phyloP scores from a whole-genome alignment of 2,888 invertebrate genomes.

The Cephus runcator region DNA sequence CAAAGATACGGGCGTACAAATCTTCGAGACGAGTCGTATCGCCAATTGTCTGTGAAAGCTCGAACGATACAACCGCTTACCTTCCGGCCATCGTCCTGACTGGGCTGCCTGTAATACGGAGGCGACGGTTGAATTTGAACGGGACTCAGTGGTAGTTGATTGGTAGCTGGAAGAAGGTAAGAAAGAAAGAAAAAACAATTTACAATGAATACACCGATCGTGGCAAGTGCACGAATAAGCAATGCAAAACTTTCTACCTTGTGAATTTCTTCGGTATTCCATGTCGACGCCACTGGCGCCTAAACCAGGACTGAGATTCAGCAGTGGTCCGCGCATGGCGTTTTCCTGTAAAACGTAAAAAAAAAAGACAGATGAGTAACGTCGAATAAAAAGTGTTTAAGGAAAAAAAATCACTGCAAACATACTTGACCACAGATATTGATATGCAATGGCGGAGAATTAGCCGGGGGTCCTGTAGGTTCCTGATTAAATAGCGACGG shows the following conservation, averaged over 20 bases:
- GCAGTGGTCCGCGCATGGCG: slow-evolving; percentile 61
- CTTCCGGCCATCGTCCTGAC: slow-evolving; percentile 72
- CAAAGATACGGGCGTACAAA: not conserved
- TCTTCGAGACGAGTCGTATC: not conserved
- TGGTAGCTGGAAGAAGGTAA: slow-evolving; percentile 55
- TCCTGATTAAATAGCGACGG: slow-evolving; percentile 56
- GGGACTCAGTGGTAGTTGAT: slow-evolving; percentile 68
- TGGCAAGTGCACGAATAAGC: not conserved
- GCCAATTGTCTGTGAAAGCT: slow-evolving; percentile 13
- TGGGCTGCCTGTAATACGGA: slow-evolving; percentile 68
- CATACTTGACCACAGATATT: slow-evolving; percentile 69
- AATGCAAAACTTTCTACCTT: slow-evolving; percentile 41
- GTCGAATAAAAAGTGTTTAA: not conserved
- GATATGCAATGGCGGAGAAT: slow-evolving; percentile 70
- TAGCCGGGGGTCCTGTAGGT: slow-evolving; percentile 53
- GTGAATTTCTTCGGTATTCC: slow-evolving; percentile 57
- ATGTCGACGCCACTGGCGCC: slow-evolving; percentile 57
- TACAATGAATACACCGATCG: not conserved
- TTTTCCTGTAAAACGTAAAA: slow-evolving; percentile 50
- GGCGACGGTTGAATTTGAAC: slow-evolving; percentile 70
- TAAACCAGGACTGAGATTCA: slow-evolving; percentile 64
- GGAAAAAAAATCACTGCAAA: not conserved
- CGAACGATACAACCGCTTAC: slow-evolving; percentile 43
- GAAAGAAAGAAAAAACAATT: slow-evolving; percentile 4
- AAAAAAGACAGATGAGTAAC: not conserved